Base-by-base conservation (phyloP, 2,888 invertebrate species). In the Pheosia tremula region DNA sequence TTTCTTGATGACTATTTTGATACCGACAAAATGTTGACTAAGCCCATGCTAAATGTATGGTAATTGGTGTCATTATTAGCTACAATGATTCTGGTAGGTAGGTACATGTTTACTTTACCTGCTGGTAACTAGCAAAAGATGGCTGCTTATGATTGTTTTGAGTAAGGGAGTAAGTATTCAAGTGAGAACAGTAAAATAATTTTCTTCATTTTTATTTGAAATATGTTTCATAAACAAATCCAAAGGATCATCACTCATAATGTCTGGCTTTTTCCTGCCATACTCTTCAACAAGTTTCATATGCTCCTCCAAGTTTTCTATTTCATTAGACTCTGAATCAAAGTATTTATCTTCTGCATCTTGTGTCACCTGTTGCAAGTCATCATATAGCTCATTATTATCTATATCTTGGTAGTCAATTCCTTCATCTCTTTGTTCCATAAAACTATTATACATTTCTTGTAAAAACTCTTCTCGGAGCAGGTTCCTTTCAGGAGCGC, bases 281-380 rank as follows among this genome's bases (percentile, higher is more conserved):
- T 89, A 89, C 67, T 87, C 87, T 64, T 88, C 78, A 37, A 88
- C 81, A 62, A 92, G 84, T 71, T 88, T 78, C 89, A 90, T 89
- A 62, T 93, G 91, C 62, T 88, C 86, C 64, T 89, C 89, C 50
- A 84, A 77, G 70, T 87, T 91, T 59, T 84, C 93, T 53, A 91
- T 91, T 69, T 96, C 95, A 69, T 96, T 96, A 39, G 95, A 95
- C 84, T 98, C 98, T 4, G 96, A 96, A 85, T 98, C 98, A 91
- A 98, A 98, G 86, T 98, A 98, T 81, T 96, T 96, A 75, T 98
- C 98, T 87, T 98, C 98, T 71, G 96, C 97, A 88, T 98, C 98
- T 77, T 96, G 96, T 53, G 89, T 86, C 13, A 89, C 83, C 78
- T 95, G 95, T 64, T 96, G 87, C 59, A 96, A 94, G 63, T 96